Percentiles rank a stretch among this genome's conserved stretches.
Conservation (phyloP, 2,797 vertebrate species). For the Monodelphis domestica region DNA sequence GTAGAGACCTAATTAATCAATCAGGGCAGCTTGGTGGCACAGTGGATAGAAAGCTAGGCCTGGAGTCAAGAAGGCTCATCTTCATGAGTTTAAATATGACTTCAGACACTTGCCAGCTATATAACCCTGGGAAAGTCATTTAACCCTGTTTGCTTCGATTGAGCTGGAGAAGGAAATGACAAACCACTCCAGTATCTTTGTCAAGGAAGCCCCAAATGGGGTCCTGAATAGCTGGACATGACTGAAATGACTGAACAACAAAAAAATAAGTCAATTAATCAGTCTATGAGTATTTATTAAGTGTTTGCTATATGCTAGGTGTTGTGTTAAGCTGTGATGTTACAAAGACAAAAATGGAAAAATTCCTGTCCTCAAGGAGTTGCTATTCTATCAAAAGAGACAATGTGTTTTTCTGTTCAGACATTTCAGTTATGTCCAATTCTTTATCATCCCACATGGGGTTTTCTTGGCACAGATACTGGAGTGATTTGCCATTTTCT, state of each 20-base stretch:
- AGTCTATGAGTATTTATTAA: too few relatives aligned
- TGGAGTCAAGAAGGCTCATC: neutral
- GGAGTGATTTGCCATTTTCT: too few relatives aligned
- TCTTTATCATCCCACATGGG: too few relatives aligned
- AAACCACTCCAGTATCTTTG: neutral
- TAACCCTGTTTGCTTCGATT: neutral
- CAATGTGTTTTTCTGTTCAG: too few relatives aligned
- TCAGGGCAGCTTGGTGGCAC: too few relatives aligned
- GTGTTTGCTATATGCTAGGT: neutral
- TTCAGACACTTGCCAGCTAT: neutral
- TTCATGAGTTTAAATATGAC: neutral
- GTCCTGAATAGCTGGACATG: neutral
- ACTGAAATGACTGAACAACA: too few relatives aligned
- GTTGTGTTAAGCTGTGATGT: neutral
- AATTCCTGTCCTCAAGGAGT: neutral
- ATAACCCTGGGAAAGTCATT: neutral
- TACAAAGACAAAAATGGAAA: neutral
- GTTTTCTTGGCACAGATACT: too few relatives aligned
- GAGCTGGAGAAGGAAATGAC: neutral
- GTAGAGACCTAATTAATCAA: neutral
- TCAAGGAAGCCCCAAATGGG: neutral
- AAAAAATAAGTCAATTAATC: too few relatives aligned
- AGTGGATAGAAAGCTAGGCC: too few relatives aligned
- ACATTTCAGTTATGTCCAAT: too few relatives aligned
- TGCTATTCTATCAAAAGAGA: neutral